Evolutionary conservation across 2,888 invertebrate species (phyloP), one percentile per base, ranked within the genome.

Genomic region (Drosophila trichaetosa): DNA sequence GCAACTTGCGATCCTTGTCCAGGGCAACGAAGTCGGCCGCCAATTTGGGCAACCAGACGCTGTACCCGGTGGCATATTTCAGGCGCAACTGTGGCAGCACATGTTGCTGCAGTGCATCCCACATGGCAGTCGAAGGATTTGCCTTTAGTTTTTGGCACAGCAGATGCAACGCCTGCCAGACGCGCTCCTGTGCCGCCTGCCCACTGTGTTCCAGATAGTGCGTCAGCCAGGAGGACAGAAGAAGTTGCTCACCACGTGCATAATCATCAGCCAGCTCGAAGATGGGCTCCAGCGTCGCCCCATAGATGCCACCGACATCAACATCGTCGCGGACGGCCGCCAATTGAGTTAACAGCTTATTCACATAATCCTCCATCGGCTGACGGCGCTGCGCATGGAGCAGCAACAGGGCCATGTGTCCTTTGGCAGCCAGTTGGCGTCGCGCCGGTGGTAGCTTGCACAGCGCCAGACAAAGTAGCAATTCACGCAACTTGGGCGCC

Each of bases 371-470:
- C 1, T 90, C 85, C 16, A 94, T 86, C 36, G 93, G 87, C 49
- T 90, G 81, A 1, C 89, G 82, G 42, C 92, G 88, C 49, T 93
- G 92, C 0, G 92, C 87, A 59, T 91, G 93, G 6, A 94, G 76
- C 46, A 93, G 91, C 16, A 94, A 71, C 46, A 94, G 38, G 0
- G 93, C 92, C 75, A 93, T 89, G 52, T 94, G 93, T 0, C 93
- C 93, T 72, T 93, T 93, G 38, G 91, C 88, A 2, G 93, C 82
- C 13, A 91, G 87, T 21, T 87, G 66, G 48, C 93, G 93, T 4
- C 93, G 91, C 6, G 82, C 86, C 11, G 80, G 72, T 0, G 90
- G 82, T n/a, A 93, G 71, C 74, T 93, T 93, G 2, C 93, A 92
- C 33, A 93, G 77, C 0, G 91, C 82, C 40, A 93, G 76, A 29